These are phyloP conservation scores for Enteromius radiatus DNA, from an alignment of 2,797 vertebrate species.

Conservation along the genomic window DNA sequence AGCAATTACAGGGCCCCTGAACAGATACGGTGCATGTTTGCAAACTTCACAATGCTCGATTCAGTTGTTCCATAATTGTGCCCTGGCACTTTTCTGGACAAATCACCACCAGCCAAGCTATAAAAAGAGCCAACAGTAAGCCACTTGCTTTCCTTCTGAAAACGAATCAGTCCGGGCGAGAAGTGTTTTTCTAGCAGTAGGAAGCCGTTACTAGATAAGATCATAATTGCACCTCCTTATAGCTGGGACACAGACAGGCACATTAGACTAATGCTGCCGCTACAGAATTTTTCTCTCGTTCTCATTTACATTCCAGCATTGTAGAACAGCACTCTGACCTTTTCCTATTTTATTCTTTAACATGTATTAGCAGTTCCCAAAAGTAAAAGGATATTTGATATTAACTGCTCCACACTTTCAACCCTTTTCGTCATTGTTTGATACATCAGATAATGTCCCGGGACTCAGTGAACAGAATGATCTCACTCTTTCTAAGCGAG, in stretches of 20 bases:
- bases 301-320: constrained; percentile 57
- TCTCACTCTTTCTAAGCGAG: constrained; percentile 32
- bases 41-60: constrained; percentile 60
- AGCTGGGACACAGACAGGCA: constrained; percentile 55
- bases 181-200: constrained; percentile 60
- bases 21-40: constrained; percentile 51
- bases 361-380: background rate
- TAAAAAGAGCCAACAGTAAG: constrained; percentile 57
- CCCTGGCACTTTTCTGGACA: constrained; percentile 60
- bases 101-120: constrained; percentile 59
- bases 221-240: constrained; percentile 67
- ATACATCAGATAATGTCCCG: constrained; percentile 50
- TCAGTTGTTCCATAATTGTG: constrained; percentile 54
- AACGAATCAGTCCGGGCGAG: constrained; percentile 51
- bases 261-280: constrained; percentile 54
- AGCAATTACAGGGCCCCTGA: constrained; percentile 52
- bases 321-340: constrained; percentile 24
- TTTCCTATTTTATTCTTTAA: background rate
- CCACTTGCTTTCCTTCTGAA: constrained; percentile 57
- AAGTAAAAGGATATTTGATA: constrained; percentile 1
- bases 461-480: constrained; percentile 44
- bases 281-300: constrained; percentile 49
- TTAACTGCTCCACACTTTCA: constrained; percentile 16
- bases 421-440: constrained; percentile 50
- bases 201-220: constrained; percentile 67